phyloP scores from a whole-genome alignment of 2,888 invertebrate species.

The Asteroscopus sphinx region DNA sequence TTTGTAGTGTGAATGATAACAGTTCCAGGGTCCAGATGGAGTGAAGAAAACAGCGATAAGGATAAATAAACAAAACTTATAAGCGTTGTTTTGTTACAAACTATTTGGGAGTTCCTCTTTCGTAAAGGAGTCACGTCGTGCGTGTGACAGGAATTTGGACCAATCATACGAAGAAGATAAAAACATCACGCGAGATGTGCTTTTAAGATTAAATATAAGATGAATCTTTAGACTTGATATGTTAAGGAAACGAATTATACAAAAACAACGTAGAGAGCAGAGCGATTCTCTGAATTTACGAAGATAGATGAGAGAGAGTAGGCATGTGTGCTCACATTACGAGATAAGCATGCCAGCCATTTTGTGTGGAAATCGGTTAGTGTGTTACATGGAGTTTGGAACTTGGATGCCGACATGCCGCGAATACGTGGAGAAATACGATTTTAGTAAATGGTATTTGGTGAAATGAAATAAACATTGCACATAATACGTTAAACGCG shows the following conservation, averaged over 20 bases:
- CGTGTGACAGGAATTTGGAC: background rate
- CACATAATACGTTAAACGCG: no score
- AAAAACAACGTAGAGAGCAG: background rate
- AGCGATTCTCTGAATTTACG: background rate
- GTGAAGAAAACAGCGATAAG: background rate
- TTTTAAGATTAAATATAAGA: conserved; percentile 2
- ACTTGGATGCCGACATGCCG: conserved; percentile 15
- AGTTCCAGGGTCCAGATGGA: no score
- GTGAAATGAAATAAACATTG: no score
- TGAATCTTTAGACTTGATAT: background rate
- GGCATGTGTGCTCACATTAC: conserved; percentile 9
- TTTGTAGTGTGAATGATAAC: no score
- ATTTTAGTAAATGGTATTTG: background rate
- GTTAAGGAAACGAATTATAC: background rate
- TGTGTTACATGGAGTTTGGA: conserved; percentile 10
- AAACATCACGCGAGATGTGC: background rate
- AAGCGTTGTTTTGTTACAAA: conserved; percentile 4
- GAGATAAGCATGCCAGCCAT: conserved; percentile 2
- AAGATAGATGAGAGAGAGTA: background rate
- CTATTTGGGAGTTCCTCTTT: background rate
- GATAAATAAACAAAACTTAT: conserved; percentile 1
- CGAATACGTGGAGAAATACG: conserved; percentile 13
- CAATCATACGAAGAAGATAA: background rate
- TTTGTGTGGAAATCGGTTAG: conserved; percentile 16
- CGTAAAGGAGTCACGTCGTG: background rate